phyloP scores from a whole-genome alignment of 1,140 invertebrate genomes.

The Lepidotrigona ventralis region DNA sequence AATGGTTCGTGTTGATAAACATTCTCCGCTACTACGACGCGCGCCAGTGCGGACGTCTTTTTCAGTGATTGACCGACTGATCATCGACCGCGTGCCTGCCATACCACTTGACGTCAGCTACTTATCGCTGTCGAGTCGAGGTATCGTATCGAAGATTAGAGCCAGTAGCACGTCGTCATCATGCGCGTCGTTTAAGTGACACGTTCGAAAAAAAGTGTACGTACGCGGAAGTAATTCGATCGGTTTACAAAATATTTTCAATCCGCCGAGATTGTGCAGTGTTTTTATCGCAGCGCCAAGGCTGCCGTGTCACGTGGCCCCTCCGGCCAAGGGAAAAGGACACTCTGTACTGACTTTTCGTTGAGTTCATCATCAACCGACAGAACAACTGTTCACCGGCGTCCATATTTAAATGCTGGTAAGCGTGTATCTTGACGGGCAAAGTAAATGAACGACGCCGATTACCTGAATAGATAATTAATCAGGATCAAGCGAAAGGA shows the following conservation, averaged over 20 bases:
- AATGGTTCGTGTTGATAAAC: slow-evolving; percentile 8
- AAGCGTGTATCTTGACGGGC: slow-evolving; percentile 4
- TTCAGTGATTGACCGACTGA: background rate
- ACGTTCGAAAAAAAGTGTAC: background rate
- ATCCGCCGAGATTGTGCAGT: background rate
- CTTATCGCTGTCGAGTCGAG: background rate
- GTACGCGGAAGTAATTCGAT: background rate
- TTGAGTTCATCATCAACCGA: slow-evolving; percentile 25
- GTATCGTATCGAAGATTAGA: background rate
- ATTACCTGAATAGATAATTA: slow-evolving; percentile 57
- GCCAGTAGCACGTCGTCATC: background rate
- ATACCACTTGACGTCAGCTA: background rate
- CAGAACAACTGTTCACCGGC: background rate
- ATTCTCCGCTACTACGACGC: background rate
- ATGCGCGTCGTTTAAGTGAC: background rate
- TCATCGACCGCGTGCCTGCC: background rate
- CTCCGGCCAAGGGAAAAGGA: too few species aligned
- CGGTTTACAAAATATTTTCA: background rate
- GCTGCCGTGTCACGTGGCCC: background rate
- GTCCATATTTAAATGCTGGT: background rate
- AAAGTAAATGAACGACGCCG: slow-evolving; percentile 42
- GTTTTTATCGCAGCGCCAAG: background rate
- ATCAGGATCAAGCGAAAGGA: slow-evolving; percentile 27
- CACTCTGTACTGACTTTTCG: background rate
- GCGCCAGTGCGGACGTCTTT: background rate